These are phyloP conservation scores for Polypterus bichir DNA, from an alignment of 2,113 vertebrate genomes.

Conservation along the genomic window DNA sequence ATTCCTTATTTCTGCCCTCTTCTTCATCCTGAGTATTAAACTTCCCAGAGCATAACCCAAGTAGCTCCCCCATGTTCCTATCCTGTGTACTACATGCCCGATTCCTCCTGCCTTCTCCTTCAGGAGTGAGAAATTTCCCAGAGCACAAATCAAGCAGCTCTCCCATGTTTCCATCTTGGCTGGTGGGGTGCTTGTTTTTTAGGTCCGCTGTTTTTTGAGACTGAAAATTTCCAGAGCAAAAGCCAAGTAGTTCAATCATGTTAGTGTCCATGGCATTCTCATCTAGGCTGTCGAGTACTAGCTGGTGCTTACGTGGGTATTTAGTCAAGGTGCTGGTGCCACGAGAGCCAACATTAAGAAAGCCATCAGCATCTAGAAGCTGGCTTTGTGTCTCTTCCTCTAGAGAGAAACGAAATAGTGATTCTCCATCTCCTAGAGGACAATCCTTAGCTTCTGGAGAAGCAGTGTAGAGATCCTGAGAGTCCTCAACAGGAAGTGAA, in stretches of 20 bases:
- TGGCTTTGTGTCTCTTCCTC: slow-evolving; percentile 92
- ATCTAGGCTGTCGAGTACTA: slow-evolving; percentile 78
- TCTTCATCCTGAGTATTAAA: slow-evolving; percentile 34
- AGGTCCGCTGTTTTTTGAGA: slow-evolving; percentile 17
- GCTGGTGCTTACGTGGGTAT: slow-evolving; percentile 61
- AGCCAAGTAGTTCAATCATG: slow-evolving; percentile 82
- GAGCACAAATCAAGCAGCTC: slow-evolving; percentile 14
- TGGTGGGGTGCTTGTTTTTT: neutral
- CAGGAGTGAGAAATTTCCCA: slow-evolving; percentile 13
- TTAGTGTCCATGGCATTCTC: slow-evolving; percentile 97
- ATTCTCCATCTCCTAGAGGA: slow-evolving; percentile 56
- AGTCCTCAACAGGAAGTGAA: slow-evolving; percentile 90
- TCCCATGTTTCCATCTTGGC: neutral
- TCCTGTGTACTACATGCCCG: slow-evolving; percentile 27
- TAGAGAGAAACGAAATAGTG: slow-evolving; percentile 74
- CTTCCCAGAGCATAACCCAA: slow-evolving; percentile 53
- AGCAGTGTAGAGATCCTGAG: slow-evolving; percentile 85
- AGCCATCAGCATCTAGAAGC: slow-evolving; percentile 89
- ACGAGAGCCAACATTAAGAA: slow-evolving; percentile 54
- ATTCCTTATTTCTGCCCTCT: slow-evolving; percentile 14
- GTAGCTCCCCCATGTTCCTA: slow-evolving; percentile 56
- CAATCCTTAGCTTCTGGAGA: slow-evolving; percentile 69
- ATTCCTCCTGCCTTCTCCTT: neutral
- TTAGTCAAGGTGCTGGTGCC: slow-evolving; percentile 27
- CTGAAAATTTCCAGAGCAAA: slow-evolving; percentile 75